Percentiles rank a stretch among this genome's conserved stretches.
Conservation (phyloP, 2,888 invertebrate species). For the Drosophila glabriapex region DNA sequence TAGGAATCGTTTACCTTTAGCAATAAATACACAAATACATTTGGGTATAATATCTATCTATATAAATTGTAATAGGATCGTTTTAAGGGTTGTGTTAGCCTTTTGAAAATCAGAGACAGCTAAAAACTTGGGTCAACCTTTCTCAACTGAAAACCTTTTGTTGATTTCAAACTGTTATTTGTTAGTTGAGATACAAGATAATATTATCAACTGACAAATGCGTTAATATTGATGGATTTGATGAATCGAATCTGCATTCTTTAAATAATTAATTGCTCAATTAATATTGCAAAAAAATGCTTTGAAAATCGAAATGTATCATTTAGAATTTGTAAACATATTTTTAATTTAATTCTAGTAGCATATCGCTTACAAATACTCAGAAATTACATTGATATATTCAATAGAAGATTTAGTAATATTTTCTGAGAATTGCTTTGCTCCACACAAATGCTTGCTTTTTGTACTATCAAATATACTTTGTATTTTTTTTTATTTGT, state of each 20-base stretch:
- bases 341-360: neutral
- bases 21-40: neutral
- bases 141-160: neutral
- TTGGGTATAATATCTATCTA: neutral
- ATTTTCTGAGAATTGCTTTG: neutral
- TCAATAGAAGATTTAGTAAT: neutral
- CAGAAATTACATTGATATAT: neutral
- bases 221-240: constrained; percentile 7
- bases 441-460: neutral
- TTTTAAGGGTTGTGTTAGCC: neutral
- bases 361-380: too few relatives aligned
- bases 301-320: neutral
- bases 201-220: neutral
- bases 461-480: neutral
- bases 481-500: neutral
- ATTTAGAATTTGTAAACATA: neutral
- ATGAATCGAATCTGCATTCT: neutral
- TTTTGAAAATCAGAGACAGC: neutral
- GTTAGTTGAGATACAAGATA: neutral
- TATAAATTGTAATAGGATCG: neutral
- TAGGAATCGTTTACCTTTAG: neutral
- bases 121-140: neutral
- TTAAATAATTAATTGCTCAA: neutral
- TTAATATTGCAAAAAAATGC: neutral
- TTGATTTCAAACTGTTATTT: neutral